A percentile compares a stretch with the other conserved stretches of the same genome.
Evolutionary conservation across 2,113 vertebrate species (phyloP).

Genomic region (Oncorhynchus masou): DNA sequence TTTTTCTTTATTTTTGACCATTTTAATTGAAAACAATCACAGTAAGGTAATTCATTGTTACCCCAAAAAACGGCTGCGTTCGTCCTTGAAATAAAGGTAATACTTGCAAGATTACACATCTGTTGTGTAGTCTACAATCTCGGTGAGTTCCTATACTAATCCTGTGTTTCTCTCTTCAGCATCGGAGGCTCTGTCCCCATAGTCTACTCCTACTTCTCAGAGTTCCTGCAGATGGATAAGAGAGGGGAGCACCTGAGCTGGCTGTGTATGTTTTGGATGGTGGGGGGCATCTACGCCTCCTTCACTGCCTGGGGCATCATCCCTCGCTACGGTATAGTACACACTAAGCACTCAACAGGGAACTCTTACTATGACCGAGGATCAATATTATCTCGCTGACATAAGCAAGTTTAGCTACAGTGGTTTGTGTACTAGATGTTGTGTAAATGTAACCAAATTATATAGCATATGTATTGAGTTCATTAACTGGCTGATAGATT

Average conservation of each 20-base stretch:
- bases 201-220: constrained; percentile 94
- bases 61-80: too few species aligned
- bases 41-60: too few species aligned
- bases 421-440: not conserved
- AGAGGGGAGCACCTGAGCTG: constrained; percentile 94
- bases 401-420: not conserved
- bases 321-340: constrained; percentile 86
- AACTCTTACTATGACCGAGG: not conserved
- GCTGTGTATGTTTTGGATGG: constrained; percentile 85
- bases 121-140: too few species aligned
- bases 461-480: not conserved
- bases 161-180: constrained; percentile 58
- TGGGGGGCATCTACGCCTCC: constrained; percentile 91
- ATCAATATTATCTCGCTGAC: not conserved
- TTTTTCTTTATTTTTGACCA: too few species aligned
- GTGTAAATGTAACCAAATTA: too few species aligned
- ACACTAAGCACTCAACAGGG: not conserved
- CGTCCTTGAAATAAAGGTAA: too few species aligned
- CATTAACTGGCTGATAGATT: not conserved
- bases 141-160: not conserved
- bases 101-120: too few species aligned
- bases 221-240: constrained; percentile 94
- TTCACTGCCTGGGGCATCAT: constrained; percentile 96
- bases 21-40: too few species aligned
- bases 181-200: constrained; percentile 91